Base-by-base conservation (phyloP, 35 echinoderm and acorn worm species). In the Eucidaris tribuloides region DNA sequence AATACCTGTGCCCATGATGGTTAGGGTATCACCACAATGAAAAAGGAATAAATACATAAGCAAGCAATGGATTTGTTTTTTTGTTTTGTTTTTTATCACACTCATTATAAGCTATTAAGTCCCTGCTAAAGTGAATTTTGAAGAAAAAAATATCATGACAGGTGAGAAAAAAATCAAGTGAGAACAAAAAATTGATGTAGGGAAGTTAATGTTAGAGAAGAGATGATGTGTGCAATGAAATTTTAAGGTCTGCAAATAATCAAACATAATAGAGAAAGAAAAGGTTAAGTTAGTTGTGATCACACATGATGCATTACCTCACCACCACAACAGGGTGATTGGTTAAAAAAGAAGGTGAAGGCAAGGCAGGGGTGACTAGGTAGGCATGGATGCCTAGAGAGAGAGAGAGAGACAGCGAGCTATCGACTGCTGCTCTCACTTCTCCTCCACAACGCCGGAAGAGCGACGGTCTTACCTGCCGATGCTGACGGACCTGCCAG, bases 1-100 rank as follows among this genome's bases (percentile, higher is more conserved):
- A 37, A 85, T 35, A 70, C 83, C 83, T 85, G 83, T 34, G 18
- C 40, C n/a, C 13, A 42, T 36, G 70, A 15, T 37, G 34, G 18
- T 23, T 76, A 15, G 11, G 19, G 70, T 18, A 19, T 76, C 33
- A 31, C 22, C 22, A 60, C 22, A 29, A 29, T 29, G 30, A 23
- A 13, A 60, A 23, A 29, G 57, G 57, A 23, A 60, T 23, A 60
- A 29, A 60, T 23, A 60, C 22, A 7, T 4, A 23, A 6, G 22
- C 22, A 60, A 15, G 14, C 30, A 23, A 60, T n/a, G n/a, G 30
- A 60, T 60, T 23, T 23, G 30, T 60, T n/a, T n/a, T 60, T n/a
- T 60, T n/a, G 13, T 4, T 60, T 60, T 23, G 22, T 60, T 23
- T 60, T 17, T 23, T 4, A 60, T 60, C 30, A 60, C 22, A 17